These are phyloP conservation scores for Myathropa florea DNA, from an alignment of 2,888 invertebrate species.

Conservation along the genomic window DNA sequence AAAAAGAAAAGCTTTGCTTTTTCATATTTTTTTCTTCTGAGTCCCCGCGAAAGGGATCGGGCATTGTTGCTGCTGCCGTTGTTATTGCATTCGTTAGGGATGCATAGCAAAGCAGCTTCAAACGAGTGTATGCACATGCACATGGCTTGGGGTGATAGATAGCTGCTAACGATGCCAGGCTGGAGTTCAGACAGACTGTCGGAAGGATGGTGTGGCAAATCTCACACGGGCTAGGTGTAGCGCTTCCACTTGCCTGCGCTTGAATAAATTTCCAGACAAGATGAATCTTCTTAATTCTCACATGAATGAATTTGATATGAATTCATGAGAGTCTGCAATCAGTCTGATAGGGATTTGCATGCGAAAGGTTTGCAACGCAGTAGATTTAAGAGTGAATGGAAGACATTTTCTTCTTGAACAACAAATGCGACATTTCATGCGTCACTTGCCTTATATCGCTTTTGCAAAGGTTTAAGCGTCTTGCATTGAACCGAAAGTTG, in stretches of 20 bases:
- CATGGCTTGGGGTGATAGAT: background rate
- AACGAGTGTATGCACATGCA: background rate
- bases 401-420: too few species aligned
- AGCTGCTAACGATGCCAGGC: background rate
- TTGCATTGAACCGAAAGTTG: too few species aligned
- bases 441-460: too few species aligned
- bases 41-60: background rate
- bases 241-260: background rate
- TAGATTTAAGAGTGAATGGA: too few species aligned
- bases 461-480: too few species aligned
- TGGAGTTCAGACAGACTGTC: background rate
- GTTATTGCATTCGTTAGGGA: background rate
- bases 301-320: background rate
- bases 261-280: background rate
- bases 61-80: background rate
- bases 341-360: background rate
- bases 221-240: background rate
- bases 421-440: too few species aligned
- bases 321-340: background rate
- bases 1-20: background rate
- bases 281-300: background rate
- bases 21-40: background rate
- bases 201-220: background rate
- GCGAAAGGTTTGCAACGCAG: too few species aligned
- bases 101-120: background rate